A percentile compares a stretch with the other conserved stretches of the same genome.
Conservation (phyloP, 2,888 invertebrate genomes). For the Torymus texanus region DNA sequence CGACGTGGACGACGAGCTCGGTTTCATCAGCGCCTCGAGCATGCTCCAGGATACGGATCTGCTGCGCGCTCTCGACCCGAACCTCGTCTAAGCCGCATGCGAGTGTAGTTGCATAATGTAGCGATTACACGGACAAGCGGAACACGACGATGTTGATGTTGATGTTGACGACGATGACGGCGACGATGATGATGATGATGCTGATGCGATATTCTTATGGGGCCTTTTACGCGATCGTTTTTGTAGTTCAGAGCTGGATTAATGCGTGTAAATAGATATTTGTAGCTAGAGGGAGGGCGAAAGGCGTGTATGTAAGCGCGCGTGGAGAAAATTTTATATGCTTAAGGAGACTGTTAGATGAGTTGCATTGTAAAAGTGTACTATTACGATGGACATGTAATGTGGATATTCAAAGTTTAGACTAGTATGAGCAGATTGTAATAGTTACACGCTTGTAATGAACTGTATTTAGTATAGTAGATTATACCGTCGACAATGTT, state of each 20-base stretch:
- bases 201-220: conserved; percentile 20
- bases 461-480: too few species aligned
- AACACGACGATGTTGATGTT: too few species aligned
- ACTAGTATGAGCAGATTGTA: too few species aligned
- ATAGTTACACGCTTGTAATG: too few species aligned
- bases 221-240: conserved; percentile 35
- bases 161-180: too few species aligned
- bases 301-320: neutral
- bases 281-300: neutral
- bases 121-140: too few species aligned
- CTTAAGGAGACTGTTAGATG: neutral
- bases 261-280: conserved; percentile 37
- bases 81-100: conserved; percentile 13
- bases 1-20: conserved; percentile 27
- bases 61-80: conserved; percentile 35
- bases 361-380: neutral
- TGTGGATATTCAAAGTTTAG: too few species aligned
- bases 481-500: too few species aligned
- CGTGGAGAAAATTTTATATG: conserved; percentile 33
- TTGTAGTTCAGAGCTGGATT: neutral
- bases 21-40: conserved; percentile 16
- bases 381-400: too few species aligned
- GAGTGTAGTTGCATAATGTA: neutral
- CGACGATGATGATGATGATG: neutral
- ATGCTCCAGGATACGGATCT: conserved; percentile 38